Evolutionary conservation across 2,113 vertebrate genomes (phyloP).

Genomic region (Archocentrus centrarchus): DNA sequence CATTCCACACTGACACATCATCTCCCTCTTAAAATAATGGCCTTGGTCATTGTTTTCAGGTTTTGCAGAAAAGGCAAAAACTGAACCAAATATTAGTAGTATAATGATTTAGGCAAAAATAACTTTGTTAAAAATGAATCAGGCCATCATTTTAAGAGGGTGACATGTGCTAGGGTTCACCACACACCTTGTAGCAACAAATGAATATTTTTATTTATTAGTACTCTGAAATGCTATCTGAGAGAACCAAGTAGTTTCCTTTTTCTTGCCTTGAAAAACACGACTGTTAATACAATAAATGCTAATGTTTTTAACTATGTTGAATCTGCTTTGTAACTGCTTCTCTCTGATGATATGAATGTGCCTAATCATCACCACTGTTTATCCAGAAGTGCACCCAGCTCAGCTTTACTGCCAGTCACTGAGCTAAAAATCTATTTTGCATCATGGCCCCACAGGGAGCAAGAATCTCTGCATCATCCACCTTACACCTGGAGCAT

Average conservation of each 20-base stretch:
- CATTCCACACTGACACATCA: too few relatives aligned
- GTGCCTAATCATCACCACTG: constrained; percentile 37
- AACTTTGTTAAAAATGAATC: too few relatives aligned
- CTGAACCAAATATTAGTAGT: too few relatives aligned
- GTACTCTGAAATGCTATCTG: not conserved
- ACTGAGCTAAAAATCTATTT: constrained; percentile 54
- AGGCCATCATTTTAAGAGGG: too few relatives aligned
- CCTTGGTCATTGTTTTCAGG: too few relatives aligned
- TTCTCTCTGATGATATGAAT: not conserved
- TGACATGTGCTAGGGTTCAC: too few relatives aligned
- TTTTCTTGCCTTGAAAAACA: not conserved
- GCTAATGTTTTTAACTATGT: not conserved
- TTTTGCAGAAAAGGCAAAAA: too few relatives aligned
- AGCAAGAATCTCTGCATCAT: constrained; percentile 13
- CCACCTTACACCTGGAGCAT: not conserved
- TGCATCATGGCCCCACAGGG: constrained; percentile 2
- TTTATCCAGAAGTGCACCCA: constrained; percentile 34
- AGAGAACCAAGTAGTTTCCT: not conserved
- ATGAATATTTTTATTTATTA: not conserved
- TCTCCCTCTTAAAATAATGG: too few relatives aligned
- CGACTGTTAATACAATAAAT: not conserved
- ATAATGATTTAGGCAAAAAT: too few relatives aligned
- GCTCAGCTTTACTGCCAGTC: constrained; percentile 46
- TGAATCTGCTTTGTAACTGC: not conserved
- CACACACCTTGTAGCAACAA: not conserved